These are phyloP conservation scores for Indicator indicator DNA, from an alignment of 2,113 vertebrate genomes.

Conservation along the genomic window DNA sequence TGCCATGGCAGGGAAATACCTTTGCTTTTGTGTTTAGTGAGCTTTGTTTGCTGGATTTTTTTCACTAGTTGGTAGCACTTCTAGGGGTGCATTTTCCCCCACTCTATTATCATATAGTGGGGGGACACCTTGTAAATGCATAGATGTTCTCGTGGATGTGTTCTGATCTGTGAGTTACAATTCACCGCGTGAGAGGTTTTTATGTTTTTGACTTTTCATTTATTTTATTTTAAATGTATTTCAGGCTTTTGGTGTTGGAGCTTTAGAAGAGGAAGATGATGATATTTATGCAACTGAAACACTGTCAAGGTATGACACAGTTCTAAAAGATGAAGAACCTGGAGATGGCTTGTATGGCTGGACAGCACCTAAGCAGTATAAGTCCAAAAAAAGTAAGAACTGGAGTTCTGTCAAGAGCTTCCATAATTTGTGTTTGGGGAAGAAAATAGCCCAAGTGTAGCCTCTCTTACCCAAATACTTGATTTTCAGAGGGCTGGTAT, in stretches of 20 bases:
- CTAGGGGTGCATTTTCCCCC: neutral
- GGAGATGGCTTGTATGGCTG: constrained; percentile 94
- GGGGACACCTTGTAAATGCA: neutral
- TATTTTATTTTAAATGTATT: neutral
- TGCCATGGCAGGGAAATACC: neutral
- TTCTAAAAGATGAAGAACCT: constrained; percentile 90
- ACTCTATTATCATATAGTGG: neutral
- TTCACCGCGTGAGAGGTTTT: neutral
- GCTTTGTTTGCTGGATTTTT: neutral
- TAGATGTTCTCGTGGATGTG: neutral
- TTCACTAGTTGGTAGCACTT: neutral
- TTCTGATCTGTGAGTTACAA: neutral
- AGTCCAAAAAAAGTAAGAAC: constrained; percentile 75
- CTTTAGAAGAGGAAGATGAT: constrained; percentile 93
- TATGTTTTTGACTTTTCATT: neutral
- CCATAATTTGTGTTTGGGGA: neutral
- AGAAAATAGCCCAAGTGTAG: fast-evolving
- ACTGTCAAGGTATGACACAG: constrained; percentile 88
- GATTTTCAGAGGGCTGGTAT: neutral
- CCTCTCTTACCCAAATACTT: neutral
- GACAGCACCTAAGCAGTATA: constrained; percentile 91
- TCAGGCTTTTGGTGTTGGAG: constrained; percentile 94
- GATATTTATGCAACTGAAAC: constrained; percentile 92
- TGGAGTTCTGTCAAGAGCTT: neutral
- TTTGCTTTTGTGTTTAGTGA: neutral